Base-by-base conservation (phyloP, 2,888 invertebrate genomes). In the Drosophila cognata region DNA sequence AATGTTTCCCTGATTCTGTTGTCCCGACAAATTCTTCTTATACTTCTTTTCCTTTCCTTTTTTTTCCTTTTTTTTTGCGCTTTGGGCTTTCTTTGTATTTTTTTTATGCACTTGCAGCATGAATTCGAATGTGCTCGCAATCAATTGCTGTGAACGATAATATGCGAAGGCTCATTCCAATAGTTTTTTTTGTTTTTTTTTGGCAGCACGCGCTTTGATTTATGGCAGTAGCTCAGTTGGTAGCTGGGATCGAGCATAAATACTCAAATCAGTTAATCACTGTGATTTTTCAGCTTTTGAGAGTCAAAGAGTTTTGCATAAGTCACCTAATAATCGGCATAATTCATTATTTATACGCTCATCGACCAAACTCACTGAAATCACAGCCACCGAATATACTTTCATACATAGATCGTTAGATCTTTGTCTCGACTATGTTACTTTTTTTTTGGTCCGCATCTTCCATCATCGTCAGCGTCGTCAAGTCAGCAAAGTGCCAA, bases 261-360 rank as follows among this genome's bases (percentile, higher is more conserved):
- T 81, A 73, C 66, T 71, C 70, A 74, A 83, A 75, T 77, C 86
- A 76, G 68, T 82, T 82, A 85, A 88, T 86, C 82, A 76, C 70
- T 62, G 80, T 66, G 74, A 86, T 77, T 85, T 85, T 74, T 85
- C 82, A 81, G 68, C 74, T 36, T 65, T 56, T n/a, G 51, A 25
- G 28, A 21, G 53, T 46, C 55, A 57, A 56, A 68, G n/a, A 66
- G 59, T 73, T 89, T 79, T 82, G 84, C 87, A 89, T 87, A 87
- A 87, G 87, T 84, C 80, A 74, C 69, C 82, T 85, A 87, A 87
- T 87, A 87, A 85, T 83, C 83, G 80, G 73, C 85, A 82, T 83
- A 82, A 82, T 74, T 89, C 88, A 83, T 87, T 82, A 86, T 84
- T 87, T 87, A 87, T 85, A 62, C 75, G 72, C 59, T 65, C 69